A percentile compares a stretch with the other conserved stretches of the same genome.
These are phyloP conservation scores for Lycaena phlaeas DNA, from an alignment of 2,888 invertebrate genomes.

Conservation along the genomic window DNA sequence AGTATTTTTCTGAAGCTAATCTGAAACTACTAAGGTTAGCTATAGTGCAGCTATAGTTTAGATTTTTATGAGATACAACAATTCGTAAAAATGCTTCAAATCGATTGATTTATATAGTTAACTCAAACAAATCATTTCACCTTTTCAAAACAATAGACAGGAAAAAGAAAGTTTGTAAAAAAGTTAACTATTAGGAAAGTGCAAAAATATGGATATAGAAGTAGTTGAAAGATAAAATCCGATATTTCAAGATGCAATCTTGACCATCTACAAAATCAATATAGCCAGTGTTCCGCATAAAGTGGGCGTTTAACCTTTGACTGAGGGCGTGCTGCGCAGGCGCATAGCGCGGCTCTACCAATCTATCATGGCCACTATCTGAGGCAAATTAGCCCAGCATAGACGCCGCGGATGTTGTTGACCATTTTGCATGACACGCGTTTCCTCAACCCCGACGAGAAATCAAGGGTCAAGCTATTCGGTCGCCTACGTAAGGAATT, in stretches of 20 bases:
- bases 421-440: slow-evolving; percentile 25
- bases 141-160: too few species aligned
- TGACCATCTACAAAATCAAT: slow-evolving; percentile 64
- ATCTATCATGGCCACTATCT: slow-evolving; percentile 60
- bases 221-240: not conserved
- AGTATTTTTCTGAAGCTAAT: too few species aligned
- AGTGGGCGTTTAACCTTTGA: slow-evolving; percentile 67
- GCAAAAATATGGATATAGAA: too few species aligned
- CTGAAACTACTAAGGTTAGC: too few species aligned
- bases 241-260: too few species aligned
- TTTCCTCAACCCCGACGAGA: slow-evolving; percentile 8
- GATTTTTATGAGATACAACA: too few species aligned
- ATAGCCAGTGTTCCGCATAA: slow-evolving; percentile 58
- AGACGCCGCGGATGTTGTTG: slow-evolving; percentile 41
- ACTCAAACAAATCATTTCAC: too few species aligned
- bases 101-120: too few species aligned
- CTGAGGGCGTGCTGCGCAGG: slow-evolving; percentile 47
- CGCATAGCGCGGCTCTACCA: slow-evolving; percentile 52
- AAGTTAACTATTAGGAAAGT: too few species aligned
- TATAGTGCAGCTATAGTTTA: too few species aligned
- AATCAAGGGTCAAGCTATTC: slow-evolving; percentile 23
- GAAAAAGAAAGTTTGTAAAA: too few species aligned
- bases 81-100: too few species aligned
- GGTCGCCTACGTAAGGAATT: slow-evolving; percentile 27
- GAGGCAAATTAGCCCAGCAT: slow-evolving; percentile 57